Base-by-base conservation (phyloP, 2,888 invertebrate genomes). In the Athalia rosae region DNA sequence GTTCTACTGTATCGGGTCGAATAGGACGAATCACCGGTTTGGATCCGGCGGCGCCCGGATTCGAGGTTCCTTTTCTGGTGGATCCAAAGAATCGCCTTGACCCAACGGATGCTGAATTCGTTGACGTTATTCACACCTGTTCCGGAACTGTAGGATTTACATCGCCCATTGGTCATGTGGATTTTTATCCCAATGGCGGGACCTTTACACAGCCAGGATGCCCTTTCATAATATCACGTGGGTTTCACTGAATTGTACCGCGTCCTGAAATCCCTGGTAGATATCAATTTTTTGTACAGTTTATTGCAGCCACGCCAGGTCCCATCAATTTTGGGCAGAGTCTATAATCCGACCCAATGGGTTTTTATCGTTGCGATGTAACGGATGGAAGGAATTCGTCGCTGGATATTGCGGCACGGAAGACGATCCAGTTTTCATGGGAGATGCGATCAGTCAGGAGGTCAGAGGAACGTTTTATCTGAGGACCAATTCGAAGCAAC, bases 181-280 rank as follows among this genome's bases (percentile, higher is more conserved):
- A 95, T 88, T 95, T 95, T 85, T 95, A 94, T 89, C 95, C 95
- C 0, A 95, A 95, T 86, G 92, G 93, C 11, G 95, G 95, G 0
- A 88, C 83, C 50, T 91, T 94, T 0, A 91, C 91, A 0, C 95
- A 95, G 84, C 95, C 95, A 0, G 95, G 95, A 0, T 95, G 95
- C 85, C 90, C 90, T 7, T 91, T 92, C 48, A 7, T 87, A n/a
- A 77, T 83, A 41, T 77, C 86, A 43, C 87, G 88, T 88, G 82
- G 81, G 74, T 80, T 76, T 71, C 56, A n/a, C 4, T 28, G 13
- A 63, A n/a, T 53, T 61, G 62, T 11, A 53, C 11, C 13, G 61
- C 59, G 11, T 11, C 63, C 6, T 45, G 13, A 63, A 48, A 62
- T 48, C 28, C 28, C 48, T 15, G 47, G 48, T 9, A 15, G 66